Evolutionary conservation across 23 tunicate genomes (phyloP).

Genomic region (Trididemnum miniatum): DNA sequence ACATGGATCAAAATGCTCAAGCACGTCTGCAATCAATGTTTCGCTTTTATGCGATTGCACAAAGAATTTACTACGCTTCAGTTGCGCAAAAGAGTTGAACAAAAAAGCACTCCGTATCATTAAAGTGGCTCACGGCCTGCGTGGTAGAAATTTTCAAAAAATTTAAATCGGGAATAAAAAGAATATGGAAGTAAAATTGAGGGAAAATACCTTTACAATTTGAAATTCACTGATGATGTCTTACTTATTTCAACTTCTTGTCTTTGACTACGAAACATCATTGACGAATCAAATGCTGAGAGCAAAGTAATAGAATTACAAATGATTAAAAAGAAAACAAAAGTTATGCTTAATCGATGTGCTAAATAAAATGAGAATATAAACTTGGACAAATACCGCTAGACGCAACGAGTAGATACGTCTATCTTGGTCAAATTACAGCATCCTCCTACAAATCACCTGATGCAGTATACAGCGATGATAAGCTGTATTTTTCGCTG

Average conservation of each 20-base stretch:
- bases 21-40: neutral
- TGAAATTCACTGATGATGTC: neutral
- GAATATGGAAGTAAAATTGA: neutral
- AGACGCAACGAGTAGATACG: neutral
- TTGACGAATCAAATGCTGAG: too few relatives aligned
- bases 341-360: neutral
- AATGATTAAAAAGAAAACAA: neutral
- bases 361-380: neutral
- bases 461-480: slow-evolving; percentile 32
- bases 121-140: neutral
- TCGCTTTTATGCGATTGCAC: neutral
- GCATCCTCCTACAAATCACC: slow-evolving; percentile 22
- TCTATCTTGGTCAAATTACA: slow-evolving; percentile 30
- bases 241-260: neutral
- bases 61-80: neutral
- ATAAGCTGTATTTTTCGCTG: too few relatives aligned
- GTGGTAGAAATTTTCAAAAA: neutral
- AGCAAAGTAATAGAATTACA: neutral
- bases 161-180: neutral
- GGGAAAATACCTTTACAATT: neutral
- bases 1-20: neutral
- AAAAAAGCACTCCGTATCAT: neutral
- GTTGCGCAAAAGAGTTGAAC: neutral
- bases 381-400: neutral
- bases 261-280: neutral